Base-by-base conservation (phyloP, 2,797 vertebrate genomes). In the Spondyliosoma cantharus region DNA sequence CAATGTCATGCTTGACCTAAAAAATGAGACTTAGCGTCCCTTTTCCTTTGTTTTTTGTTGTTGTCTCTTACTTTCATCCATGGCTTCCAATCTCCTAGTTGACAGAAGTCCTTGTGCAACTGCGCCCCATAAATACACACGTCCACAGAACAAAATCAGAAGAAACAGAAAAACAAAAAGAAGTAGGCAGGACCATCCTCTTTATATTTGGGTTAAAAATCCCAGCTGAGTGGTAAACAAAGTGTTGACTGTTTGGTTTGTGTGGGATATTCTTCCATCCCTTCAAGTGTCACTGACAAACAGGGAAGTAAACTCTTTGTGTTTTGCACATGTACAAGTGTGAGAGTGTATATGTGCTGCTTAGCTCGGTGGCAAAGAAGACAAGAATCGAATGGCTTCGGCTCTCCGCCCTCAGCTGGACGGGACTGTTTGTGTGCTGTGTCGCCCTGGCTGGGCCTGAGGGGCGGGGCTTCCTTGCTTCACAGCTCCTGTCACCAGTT, bases 401-500 rank as follows among this genome's bases (percentile, higher is more conserved):
- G 85, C 74, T 82, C 54, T 80, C 48, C 12, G 25, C 81, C 78
- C 65, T 68, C 74, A 62, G 74, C 60, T 73, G 76, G 85, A 78
- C 57, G 13, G 81, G 60, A 71, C 49, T 32, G 46, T 74, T 73
- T 3, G 68, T 88, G 84, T 88, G 83, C 86, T 75, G 80, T 19
- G 74, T 71, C 76, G 80, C 77, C 78, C 67, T 22, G 42, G 80
- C 19, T 58, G 50, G 37, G 49, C 12, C 14, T 15, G n/a, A 7
- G 50, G 53, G 70, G 42, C 3, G 48, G 57, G 64, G 49, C 25
- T 54, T 56, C 74, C 37, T 66, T 54, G 22, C 48, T 3, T 84
- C 76, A 73, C 69, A 69, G 82, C 83, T 85, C 77, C 5, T 60
- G 92, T 97, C 96, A 98, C 97, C 97, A 98, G 92, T 96, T 97